Conservation (phyloP, 2,797 vertebrate species). For the Anableps anableps region DNA sequence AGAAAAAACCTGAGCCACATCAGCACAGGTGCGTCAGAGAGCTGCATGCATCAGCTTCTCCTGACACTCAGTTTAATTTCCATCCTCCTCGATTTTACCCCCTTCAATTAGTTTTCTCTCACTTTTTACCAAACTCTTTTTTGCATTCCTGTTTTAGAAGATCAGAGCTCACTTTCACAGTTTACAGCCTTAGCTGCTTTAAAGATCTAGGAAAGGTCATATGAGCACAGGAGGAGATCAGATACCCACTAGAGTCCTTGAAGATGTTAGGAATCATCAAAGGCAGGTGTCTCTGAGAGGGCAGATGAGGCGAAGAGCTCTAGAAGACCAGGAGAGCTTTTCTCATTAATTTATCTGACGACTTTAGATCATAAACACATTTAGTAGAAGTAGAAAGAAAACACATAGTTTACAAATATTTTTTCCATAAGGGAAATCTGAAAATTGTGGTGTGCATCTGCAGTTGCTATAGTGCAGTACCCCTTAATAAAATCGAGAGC, state of each 20-base stretch:
- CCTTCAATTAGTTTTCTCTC: constrained; percentile 1
- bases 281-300: constrained; percentile 29
- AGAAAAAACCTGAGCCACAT: constrained; percentile 62
- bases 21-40: constrained; percentile 70
- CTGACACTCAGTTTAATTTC: not conserved
- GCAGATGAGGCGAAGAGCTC: constrained; percentile 12
- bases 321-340: not conserved
- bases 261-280: constrained; percentile 39
- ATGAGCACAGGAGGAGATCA: constrained; percentile 33
- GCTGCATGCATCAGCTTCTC: constrained; percentile 33
- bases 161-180: constrained; percentile 37
- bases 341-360: not conserved
- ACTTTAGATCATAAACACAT: constrained; percentile 1
- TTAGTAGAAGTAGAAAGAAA: not conserved
- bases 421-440: not conserved
- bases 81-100: not conserved
- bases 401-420: not conserved
- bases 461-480: not conserved
- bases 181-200: constrained; percentile 2
- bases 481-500: not conserved
- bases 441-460: not conserved
- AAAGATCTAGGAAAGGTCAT: not conserved
- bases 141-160: constrained; percentile 8
- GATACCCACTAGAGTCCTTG: constrained; percentile 13
- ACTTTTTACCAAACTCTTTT: constrained; percentile 7